These are phyloP conservation scores for Urocynchramus pylzowi DNA, from an alignment of 2,113 vertebrate species.

Conservation along the genomic window DNA sequence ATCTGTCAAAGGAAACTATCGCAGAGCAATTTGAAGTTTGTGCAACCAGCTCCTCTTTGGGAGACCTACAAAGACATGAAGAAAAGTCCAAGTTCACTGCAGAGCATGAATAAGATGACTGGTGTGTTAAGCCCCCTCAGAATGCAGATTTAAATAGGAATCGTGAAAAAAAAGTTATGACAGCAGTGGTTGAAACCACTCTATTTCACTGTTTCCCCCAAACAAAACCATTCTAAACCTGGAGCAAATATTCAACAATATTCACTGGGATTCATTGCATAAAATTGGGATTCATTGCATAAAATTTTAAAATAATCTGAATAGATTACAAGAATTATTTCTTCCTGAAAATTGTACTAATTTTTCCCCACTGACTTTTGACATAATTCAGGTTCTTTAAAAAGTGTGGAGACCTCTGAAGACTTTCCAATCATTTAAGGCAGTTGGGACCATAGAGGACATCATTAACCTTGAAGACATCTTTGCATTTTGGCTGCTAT, in stretches of 20 bases:
- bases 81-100: neutral
- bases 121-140: neutral
- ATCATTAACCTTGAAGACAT: neutral
- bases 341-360: neutral
- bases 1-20: slow-evolving; percentile 40
- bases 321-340: neutral
- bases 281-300: neutral
- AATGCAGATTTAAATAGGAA: neutral
- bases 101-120: neutral
- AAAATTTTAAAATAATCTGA: neutral
- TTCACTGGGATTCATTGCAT: neutral
- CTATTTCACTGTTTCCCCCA: neutral
- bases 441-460: neutral
- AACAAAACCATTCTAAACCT: neutral
- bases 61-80: neutral
- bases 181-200: neutral
- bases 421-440: neutral
- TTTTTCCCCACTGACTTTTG: neutral
- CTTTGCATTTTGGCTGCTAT: neutral
- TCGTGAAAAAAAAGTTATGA: neutral
- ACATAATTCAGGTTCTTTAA: neutral
- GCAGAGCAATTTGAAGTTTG: neutral
- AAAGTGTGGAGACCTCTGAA: neutral
- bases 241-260: neutral
- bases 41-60: neutral